These are phyloP conservation scores for Acanthurus leucopareius DNA, from an alignment of 2,797 vertebrate genomes.

Conservation along the genomic window DNA sequence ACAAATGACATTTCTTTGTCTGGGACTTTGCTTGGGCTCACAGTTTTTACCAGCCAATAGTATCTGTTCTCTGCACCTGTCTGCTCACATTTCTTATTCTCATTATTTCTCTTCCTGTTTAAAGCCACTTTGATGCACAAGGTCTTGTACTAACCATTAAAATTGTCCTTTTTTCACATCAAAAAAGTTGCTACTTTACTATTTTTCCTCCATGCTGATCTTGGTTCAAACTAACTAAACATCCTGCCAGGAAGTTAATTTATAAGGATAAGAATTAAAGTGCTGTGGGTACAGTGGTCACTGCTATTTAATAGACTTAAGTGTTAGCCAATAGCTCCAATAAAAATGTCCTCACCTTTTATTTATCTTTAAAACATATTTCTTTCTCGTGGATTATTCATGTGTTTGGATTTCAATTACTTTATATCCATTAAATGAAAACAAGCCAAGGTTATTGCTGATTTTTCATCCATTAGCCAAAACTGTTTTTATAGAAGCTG, in stretches of 20 bases:
- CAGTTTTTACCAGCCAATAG: slow-evolving; percentile 6
- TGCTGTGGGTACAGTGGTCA: neutral
- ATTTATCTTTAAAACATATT: slow-evolving; percentile 1
- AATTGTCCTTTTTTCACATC: slow-evolving; percentile 9
- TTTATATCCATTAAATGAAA: slow-evolving; percentile 10
- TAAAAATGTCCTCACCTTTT: neutral
- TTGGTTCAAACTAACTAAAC: neutral
- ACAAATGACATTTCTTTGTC: slow-evolving; percentile 31
- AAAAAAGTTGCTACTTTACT: slow-evolving; percentile 1
- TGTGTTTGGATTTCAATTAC: slow-evolving; percentile 1
- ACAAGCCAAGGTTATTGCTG: neutral
- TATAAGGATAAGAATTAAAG: slow-evolving; percentile 1
- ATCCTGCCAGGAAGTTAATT: slow-evolving; percentile 13
- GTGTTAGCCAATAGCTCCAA: neutral
- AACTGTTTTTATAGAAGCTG: neutral
- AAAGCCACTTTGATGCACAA: slow-evolving; percentile 10
- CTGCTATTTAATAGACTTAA: neutral
- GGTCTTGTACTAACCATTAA: neutral
- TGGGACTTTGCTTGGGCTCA: slow-evolving; percentile 16
- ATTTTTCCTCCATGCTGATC: neutral
- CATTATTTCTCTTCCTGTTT: slow-evolving; percentile 27
- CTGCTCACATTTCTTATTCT: slow-evolving; percentile 3
- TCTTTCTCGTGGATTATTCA: neutral
- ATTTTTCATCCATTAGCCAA: neutral
- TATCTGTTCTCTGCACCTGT: slow-evolving; percentile 22